Conservation (phyloP, 2,113 vertebrate species). For the Thunnus maccoyii region DNA sequence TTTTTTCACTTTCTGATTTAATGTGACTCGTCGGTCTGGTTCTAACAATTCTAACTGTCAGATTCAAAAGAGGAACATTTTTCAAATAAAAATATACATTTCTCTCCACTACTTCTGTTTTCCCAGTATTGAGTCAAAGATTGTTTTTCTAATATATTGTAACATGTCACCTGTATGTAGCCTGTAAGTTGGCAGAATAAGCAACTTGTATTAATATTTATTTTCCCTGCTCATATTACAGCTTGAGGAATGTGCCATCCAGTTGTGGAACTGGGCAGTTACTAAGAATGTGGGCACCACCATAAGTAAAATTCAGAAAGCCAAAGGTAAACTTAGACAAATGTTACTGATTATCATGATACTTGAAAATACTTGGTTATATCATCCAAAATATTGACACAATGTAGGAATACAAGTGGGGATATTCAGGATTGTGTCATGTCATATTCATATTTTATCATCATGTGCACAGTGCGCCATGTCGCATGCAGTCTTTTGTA, state of each 20-base stretch:
- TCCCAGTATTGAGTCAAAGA: not conserved
- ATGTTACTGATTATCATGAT: not conserved
- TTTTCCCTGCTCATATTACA: conserved; percentile 61
- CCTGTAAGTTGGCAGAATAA: not conserved
- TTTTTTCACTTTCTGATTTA: not conserved
- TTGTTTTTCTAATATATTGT: not conserved
- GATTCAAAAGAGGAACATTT: not conserved
- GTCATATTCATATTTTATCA: conserved; percentile 22
- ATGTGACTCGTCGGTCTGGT: not conserved
- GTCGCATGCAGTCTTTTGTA: conserved; percentile 88
- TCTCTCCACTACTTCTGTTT: not conserved
- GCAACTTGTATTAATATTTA: not conserved
- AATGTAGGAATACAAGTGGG: not conserved
- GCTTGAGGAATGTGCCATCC: conserved; percentile 90
- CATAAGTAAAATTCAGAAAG: conserved; percentile 86
- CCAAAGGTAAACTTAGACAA: conserved; percentile 83
- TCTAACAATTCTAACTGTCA: no score
- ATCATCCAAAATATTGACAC: not conserved
- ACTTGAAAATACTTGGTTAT: not conserved
- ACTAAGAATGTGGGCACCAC: conserved; percentile 79
- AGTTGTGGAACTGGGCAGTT: conserved; percentile 94
- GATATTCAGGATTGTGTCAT: not conserved
- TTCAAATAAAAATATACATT: no score
- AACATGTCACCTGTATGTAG: not conserved
- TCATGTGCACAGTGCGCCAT: conserved; percentile 86